phyloP scores from a whole-genome alignment of 2,113 vertebrate genomes.

The Pachycephala philippinensis region DNA sequence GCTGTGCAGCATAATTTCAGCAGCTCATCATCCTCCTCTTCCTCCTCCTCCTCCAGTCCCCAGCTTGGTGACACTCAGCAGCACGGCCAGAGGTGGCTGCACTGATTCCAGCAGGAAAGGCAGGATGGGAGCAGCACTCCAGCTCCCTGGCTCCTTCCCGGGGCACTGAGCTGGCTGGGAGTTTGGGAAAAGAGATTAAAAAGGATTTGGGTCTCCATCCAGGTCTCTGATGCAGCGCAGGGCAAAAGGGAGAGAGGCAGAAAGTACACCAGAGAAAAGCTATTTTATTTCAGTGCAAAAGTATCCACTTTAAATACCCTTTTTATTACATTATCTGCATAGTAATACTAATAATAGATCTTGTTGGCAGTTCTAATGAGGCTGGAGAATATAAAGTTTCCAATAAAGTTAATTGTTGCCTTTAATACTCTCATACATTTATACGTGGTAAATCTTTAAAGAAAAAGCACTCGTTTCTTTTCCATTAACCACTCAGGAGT shows the following conservation, averaged over 20 bases:
- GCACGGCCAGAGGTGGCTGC: rapidly evolving
- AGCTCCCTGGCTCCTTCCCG: neutral
- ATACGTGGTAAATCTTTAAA: conserved; percentile 79
- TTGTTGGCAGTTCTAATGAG: conserved; percentile 83
- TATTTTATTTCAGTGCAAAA: conserved; percentile 73
- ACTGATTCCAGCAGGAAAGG: rapidly evolving
- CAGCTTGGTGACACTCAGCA: rapidly evolving
- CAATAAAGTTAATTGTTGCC: conserved; percentile 85
- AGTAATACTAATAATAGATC: conserved; percentile 83
- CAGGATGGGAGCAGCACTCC: neutral
- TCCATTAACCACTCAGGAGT: conserved; percentile 20
- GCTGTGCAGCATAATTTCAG: neutral
- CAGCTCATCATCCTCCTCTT: neutral
- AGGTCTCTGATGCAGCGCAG: neutral
- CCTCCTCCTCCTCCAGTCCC: neutral
- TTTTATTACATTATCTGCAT: conserved; percentile 84
- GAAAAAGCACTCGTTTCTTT: conserved; percentile 61
- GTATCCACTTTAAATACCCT: conserved; percentile 79
- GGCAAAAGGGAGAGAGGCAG: conserved; percentile 27
- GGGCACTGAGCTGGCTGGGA: neutral
- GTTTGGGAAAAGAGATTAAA: neutral
- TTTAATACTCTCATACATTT: conserved; percentile 80
- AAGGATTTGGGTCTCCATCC: neutral
- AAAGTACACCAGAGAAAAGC: neutral
- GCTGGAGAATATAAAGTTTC: conserved; percentile 81